Conservation (phyloP, 2,888 invertebrate genomes). For the Drosophila histrio region DNA sequence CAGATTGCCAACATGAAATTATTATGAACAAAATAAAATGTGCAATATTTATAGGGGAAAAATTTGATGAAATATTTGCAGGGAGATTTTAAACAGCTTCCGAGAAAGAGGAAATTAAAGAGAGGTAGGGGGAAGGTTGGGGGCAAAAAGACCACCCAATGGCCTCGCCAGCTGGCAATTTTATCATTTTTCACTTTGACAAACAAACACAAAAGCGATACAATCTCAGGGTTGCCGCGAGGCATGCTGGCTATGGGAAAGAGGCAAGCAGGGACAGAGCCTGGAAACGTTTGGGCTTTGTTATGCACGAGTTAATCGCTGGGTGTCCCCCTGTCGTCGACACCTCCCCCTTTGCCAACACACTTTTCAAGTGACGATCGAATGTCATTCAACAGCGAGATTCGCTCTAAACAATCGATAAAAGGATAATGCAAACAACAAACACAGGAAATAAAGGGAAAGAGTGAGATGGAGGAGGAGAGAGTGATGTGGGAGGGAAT, state of each 20-base stretch:
- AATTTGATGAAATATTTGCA: neutral
- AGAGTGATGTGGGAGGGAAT: neutral
- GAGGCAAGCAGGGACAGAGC: neutral
- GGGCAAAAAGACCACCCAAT: neutral
- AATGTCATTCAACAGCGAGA: constrained; percentile 54
- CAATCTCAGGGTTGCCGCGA: constrained; percentile 4
- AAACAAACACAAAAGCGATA: constrained; percentile 61
- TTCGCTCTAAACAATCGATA: constrained; percentile 51
- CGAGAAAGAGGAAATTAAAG: neutral
- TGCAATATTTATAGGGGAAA: neutral
- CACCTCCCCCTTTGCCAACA: neutral
- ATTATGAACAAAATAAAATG: constrained; percentile 49
- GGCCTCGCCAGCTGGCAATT: constrained; percentile 59
- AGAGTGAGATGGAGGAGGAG: neutral
- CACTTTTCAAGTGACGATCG: constrained; percentile 35
- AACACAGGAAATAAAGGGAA: constrained; percentile 14
- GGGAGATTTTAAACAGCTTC: constrained; percentile 1
- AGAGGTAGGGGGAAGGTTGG: neutral
- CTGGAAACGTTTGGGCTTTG: constrained; percentile 24
- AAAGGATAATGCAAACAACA: constrained; percentile 57
- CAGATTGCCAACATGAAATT: constrained; percentile 58
- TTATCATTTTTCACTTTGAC: constrained; percentile 70
- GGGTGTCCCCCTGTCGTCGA: neutral
- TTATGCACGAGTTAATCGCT: constrained; percentile 55
- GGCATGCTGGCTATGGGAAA: neutral